phyloP scores from a whole-genome alignment of 2,888 invertebrate species.

The Diloba caeruleocephala region DNA sequence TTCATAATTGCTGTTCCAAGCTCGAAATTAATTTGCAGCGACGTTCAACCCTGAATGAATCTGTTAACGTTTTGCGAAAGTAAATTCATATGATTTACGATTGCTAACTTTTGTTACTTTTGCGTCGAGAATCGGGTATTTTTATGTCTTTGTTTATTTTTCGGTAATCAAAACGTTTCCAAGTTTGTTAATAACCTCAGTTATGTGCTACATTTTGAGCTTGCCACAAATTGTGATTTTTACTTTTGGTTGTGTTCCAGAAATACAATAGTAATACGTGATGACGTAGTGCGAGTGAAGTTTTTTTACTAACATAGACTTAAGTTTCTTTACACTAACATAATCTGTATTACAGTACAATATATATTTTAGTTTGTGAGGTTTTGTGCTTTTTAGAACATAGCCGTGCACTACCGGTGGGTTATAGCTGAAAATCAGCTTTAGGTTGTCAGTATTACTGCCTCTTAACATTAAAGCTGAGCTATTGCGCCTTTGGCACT shows the following conservation, averaged over 20 bases:
- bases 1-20: slow-evolving; percentile 35
- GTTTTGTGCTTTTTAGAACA: too few relatives aligned
- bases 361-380: too few relatives aligned
- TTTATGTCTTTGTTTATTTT: slow-evolving; percentile 44
- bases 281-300: too few relatives aligned
- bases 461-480: too few relatives aligned
- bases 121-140: slow-evolving; percentile 26
- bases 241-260: neutral
- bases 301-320: too few relatives aligned
- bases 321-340: too few relatives aligned
- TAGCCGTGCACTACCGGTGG: too few relatives aligned
- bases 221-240: slow-evolving; percentile 2
- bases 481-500: too few relatives aligned
- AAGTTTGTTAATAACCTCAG: slow-evolving; percentile 5
- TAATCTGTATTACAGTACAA: too few relatives aligned
- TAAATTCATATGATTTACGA: slow-evolving; percentile 41
- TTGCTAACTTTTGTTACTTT: slow-evolving; percentile 18
- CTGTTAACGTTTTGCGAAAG: slow-evolving; percentile 24
- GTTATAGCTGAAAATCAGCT: too few relatives aligned
- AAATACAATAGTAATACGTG: neutral
- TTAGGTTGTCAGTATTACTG: too few relatives aligned
- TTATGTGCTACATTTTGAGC: slow-evolving; percentile 14
- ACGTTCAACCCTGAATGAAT: slow-evolving; percentile 29
- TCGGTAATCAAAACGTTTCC: slow-evolving; percentile 2
- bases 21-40: slow-evolving; percentile 50